Percentiles rank a stretch among this genome's conserved stretches.
Evolutionary conservation across 2,797 vertebrate genomes (phyloP).

Genomic region (Pseudomugil gertrudae): DNA sequence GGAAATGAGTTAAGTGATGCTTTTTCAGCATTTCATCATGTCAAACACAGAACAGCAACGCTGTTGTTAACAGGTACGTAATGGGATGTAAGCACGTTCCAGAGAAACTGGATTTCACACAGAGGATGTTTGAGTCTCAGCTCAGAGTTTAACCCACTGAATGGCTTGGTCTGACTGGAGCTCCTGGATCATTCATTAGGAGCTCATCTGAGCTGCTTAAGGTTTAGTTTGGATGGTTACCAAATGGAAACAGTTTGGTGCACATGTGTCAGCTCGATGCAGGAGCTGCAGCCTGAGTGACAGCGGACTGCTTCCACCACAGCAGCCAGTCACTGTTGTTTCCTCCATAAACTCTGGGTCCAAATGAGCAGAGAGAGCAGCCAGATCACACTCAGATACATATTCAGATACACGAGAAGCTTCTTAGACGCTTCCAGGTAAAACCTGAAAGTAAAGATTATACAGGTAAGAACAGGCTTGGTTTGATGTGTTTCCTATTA

Average conservation of each 20-base stretch:
- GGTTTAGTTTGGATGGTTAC: slow-evolving; percentile 78
- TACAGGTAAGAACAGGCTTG: no score
- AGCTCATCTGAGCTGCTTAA: slow-evolving; percentile 60
- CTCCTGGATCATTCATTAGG: slow-evolving; percentile 69
- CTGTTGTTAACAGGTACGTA: slow-evolving; percentile 35
- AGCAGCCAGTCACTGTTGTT: slow-evolving; percentile 33
- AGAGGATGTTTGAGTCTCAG: slow-evolving; percentile 44
- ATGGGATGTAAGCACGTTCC: slow-evolving; percentile 41
- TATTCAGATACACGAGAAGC: not conserved
- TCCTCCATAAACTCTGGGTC: slow-evolving; percentile 36
- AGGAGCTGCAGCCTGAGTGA: slow-evolving; percentile 73
- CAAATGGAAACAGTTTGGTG: slow-evolving; percentile 79
- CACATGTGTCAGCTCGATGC: slow-evolving; percentile 68
- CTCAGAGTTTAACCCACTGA: slow-evolving; percentile 57
- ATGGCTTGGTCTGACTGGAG: slow-evolving; percentile 55
- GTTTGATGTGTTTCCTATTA: no score
- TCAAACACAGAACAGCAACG: slow-evolving; percentile 33
- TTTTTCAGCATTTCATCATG: slow-evolving; percentile 41
- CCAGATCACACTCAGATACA: slow-evolving; percentile 19
- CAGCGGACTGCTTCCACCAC: slow-evolving; percentile 41
- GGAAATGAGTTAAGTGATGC: slow-evolving; percentile 26
- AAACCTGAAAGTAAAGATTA: no score
- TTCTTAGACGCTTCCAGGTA: no score
- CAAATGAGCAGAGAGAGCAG: slow-evolving; percentile 52
- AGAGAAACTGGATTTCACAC: slow-evolving; percentile 22